Evolutionary conservation across 2,113 vertebrate genomes (phyloP).

Genomic region (Galeopterus variegatus): DNA sequence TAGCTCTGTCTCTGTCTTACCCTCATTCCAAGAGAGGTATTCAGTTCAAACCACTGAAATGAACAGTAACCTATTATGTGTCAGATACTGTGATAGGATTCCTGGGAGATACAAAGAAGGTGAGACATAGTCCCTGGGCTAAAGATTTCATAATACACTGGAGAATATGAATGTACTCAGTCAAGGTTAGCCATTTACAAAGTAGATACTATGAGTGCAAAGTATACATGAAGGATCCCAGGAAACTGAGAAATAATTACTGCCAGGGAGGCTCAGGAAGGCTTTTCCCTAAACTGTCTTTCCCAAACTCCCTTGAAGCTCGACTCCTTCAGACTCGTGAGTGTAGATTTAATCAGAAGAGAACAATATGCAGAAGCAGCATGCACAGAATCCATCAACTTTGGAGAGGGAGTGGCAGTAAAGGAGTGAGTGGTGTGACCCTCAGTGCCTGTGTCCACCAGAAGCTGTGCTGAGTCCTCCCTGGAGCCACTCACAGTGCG

Average conservation of each 20-base stretch:
- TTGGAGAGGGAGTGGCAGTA: not conserved
- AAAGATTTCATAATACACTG: not conserved
- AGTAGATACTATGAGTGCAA: not conserved
- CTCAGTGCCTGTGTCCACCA: not conserved
- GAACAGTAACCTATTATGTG: not conserved
- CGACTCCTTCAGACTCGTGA: not conserved
- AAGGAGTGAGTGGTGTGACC: not conserved
- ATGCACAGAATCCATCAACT: not conserved
- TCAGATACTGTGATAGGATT: not conserved
- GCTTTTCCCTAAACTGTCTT: not conserved
- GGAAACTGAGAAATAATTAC: not conserved
- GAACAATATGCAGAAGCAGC: not conserved
- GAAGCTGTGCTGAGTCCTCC: not conserved
- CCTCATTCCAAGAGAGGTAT: not conserved
- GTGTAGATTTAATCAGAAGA: not conserved
- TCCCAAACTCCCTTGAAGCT: not conserved
- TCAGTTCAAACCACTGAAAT: not conserved
- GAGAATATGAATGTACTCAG: not conserved
- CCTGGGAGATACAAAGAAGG: not conserved
- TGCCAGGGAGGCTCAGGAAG: not conserved
- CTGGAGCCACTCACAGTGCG: accelerated
- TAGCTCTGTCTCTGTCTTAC: not conserved
- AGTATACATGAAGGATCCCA: not conserved
- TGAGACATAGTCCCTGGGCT: not conserved
- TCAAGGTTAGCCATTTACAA: not conserved